Evolutionary conservation across 2,888 invertebrate genomes (phyloP), one percentile per base, ranked within the genome.

Genomic region (Caenorhabditis sp.): DNA sequence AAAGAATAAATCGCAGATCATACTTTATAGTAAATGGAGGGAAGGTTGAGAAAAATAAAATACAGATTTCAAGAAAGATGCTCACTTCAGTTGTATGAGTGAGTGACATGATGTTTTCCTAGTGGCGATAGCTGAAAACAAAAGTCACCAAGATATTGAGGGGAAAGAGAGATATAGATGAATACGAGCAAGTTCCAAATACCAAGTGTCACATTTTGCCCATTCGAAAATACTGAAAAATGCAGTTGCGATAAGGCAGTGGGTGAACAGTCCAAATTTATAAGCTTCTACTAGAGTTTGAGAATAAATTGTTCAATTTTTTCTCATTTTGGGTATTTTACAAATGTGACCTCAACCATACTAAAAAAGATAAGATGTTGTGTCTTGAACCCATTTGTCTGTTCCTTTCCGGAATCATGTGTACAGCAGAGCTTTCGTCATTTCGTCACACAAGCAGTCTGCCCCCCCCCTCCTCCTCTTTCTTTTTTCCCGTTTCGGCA

Each of bases 171-270:
- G 56, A 35, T 44, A 47, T 22, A 65, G 44, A 37, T 53, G 53
- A 28, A 53, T 50, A 37, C 40, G 47, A 18, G 47, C 61, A 26
- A 71, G 62, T 71, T 71, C 62, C 71, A 50, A 74, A 74, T 74
- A 74, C 65, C 74, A 74, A 74, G 74, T 74, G 74, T 65, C 74
- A 74, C 62, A 64, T 50, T 55, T 35, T 40, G 47, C 62, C 62
- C 20, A 71, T 37, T 47, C 24, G 28, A 70, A 61, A 61, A 61
- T 50, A 40, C 13, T 40, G 2, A 13, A 13, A 6, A 2, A 40
- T 13, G 6, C 40, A 2, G 13, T 2, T 40, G 40, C 40, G 11
- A 2, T 40, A 32, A 8, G 40, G 40, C 13, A 13, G 40, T 11
- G 40, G 51, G 11, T 18, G 51, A 26, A 51, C 47, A 18, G 9